Percentiles rank a stretch among this genome's conserved stretches.
Evolutionary conservation across 1,140 invertebrate species (phyloP).

Genomic region (Drosophila sp.): DNA sequence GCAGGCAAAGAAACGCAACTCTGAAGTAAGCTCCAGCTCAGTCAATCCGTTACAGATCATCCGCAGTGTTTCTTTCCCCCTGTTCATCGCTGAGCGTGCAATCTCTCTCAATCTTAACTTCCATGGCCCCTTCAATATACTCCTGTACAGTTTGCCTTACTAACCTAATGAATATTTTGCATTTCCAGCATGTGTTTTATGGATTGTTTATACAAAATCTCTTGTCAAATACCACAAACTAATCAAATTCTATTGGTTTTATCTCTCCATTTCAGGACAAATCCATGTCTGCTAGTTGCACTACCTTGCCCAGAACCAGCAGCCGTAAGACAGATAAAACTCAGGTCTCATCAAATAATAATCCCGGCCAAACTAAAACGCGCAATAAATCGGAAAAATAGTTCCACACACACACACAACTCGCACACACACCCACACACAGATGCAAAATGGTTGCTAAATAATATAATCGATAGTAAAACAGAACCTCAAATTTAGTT

Average conservation of each 20-base stretch:
- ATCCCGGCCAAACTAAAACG: slow-evolving; percentile 54
- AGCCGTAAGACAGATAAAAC: slow-evolving; percentile 74
- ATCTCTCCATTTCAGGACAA: slow-evolving; percentile 83
- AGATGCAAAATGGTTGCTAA: slow-evolving; percentile 4
- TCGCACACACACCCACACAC: neutral
- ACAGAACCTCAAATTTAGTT: slow-evolving; percentile 74
- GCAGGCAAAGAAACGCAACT: slow-evolving; percentile 62
- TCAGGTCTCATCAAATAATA: slow-evolving; percentile 34
- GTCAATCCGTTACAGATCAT: slow-evolving; percentile 36
- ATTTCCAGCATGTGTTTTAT: slow-evolving; percentile 64
- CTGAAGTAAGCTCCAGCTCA: slow-evolving; percentile 67
- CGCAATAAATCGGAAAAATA: slow-evolving; percentile 76
- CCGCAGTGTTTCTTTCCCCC: slow-evolving; percentile 38
- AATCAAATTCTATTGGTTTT: slow-evolving; percentile 6
- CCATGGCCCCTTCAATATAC: slow-evolving; percentile 37
- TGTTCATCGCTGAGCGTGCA: slow-evolving; percentile 40
- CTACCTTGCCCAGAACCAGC: slow-evolving; percentile 85
- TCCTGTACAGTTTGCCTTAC: slow-evolving; percentile 62
- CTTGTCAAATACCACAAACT: neutral
- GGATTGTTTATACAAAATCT: neutral
- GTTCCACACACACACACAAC: slow-evolving; percentile 4
- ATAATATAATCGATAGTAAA: neutral
- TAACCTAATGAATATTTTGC: slow-evolving; percentile 42
- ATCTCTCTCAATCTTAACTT: slow-evolving; percentile 41
- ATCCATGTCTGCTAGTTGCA: slow-evolving; percentile 84